Evolutionary conservation across 2,113 vertebrate genomes (phyloP).

Genomic region (Chloebia gouldiae): DNA sequence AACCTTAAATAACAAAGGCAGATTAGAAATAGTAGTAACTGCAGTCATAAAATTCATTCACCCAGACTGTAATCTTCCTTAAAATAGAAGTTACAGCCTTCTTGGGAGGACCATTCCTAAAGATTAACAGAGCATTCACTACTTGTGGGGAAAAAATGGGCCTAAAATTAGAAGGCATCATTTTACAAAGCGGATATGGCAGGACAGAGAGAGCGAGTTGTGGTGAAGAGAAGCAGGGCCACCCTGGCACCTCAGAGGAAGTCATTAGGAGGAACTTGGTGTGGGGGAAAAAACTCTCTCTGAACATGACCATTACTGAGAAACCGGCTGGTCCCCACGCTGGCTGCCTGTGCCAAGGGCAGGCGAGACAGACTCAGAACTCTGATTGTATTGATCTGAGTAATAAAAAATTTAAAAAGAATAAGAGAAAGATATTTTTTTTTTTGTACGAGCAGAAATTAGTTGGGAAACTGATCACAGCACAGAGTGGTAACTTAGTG

Average conservation of each 20-base stretch:
- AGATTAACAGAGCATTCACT: conserved; percentile 59
- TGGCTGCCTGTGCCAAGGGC: not conserved
- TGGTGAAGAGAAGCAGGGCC: not conserved
- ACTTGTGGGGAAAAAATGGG: not conserved
- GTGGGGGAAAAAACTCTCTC: not conserved
- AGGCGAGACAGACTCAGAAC: conserved; percentile 14
- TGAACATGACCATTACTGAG: not conserved
- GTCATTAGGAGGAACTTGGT: conserved; percentile 1
- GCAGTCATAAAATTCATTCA: conserved; percentile 16
- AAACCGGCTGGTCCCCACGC: not conserved
- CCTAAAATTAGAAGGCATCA: conserved; percentile 17
- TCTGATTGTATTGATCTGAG: conserved; percentile 48
- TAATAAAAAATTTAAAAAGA: conserved; percentile 60
- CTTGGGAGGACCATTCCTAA: conserved; percentile 44
- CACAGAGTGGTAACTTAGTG: conserved; percentile 5
- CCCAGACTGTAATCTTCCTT: conserved; percentile 37
- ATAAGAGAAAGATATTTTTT: not conserved
- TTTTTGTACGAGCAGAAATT: not conserved
- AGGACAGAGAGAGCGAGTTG: not conserved
- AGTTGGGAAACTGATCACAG: conserved; percentile 25
- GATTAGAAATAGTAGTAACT: conserved; percentile 48
- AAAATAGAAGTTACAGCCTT: conserved; percentile 63
- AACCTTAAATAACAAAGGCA: conserved; percentile 32
- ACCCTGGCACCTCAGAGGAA: conserved; percentile 17
- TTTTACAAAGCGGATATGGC: not conserved